Conservation (phyloP, 2,113 vertebrate species). For the Chloebia gouldiae region DNA sequence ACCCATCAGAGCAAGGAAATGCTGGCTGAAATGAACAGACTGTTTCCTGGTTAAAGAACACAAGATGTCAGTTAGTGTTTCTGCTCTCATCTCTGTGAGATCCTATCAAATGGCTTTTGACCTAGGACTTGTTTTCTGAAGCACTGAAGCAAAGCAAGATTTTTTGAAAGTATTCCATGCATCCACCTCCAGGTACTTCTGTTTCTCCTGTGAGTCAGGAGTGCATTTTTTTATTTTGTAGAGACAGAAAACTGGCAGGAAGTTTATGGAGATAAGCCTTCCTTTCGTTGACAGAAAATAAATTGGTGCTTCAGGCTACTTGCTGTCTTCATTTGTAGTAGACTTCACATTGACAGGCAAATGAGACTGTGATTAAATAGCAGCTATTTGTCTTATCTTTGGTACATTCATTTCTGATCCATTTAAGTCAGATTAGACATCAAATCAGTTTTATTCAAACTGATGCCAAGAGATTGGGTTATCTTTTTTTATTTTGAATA, state of each 20-base stretch:
- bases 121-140: not conserved
- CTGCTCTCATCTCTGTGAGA: not conserved
- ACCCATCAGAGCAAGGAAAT: not conserved
- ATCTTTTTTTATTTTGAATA: not conserved
- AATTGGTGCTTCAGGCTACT: constrained; percentile 6
- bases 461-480: not conserved
- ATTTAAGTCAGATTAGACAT: not conserved
- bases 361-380: not conserved
- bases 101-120: not conserved
- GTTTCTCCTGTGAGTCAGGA: not conserved
- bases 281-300: not conserved
- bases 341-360: not conserved
- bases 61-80: not conserved
- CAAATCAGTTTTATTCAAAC: not conserved
- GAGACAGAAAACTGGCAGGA: not conserved
- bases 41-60: not conserved
- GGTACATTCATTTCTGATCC: not conserved
- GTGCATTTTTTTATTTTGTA: not conserved
- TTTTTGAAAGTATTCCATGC: not conserved
- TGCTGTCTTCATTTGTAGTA: not conserved
- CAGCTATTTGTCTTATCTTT: constrained; percentile 4
- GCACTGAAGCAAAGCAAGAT: not conserved
- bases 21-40: not conserved
- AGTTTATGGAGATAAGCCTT: not conserved
- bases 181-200: not conserved